Percentiles rank a stretch among this genome's conserved stretches.
Evolutionary conservation across 2,113 vertebrate genomes (phyloP).

Genomic region (Psammodynastes pulverulentus): DNA sequence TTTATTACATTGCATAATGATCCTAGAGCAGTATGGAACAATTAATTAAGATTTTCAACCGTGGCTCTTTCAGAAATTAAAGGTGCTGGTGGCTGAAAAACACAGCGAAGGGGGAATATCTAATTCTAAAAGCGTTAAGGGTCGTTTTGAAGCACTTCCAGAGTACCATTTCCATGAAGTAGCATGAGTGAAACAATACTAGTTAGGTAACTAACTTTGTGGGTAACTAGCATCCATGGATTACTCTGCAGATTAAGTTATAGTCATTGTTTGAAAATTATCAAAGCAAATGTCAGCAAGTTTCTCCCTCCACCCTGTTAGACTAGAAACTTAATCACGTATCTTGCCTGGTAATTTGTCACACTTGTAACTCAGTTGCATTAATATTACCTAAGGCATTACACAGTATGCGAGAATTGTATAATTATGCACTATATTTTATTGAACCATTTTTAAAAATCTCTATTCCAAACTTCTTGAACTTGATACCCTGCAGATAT

Average conservation of each 20-base stretch:
- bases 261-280: conserved; percentile 44
- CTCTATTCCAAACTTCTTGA: not conserved
- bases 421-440: conserved; percentile 45
- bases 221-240: conserved; percentile 37
- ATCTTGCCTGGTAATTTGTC: conserved; percentile 59
- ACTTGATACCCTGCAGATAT: not conserved
- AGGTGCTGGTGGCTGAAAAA: conserved; percentile 88
- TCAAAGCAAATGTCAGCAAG: conserved; percentile 39
- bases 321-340: not conserved
- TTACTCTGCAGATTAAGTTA: conserved; percentile 56
- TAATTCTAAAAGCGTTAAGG: conserved; percentile 89
- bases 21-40: conserved; percentile 99
- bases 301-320: not conserved
- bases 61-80: conserved; percentile 99
- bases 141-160: conserved; percentile 72
- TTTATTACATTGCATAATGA: conserved; percentile 99
- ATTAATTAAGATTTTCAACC: conserved; percentile 99
- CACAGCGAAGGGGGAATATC: conserved; percentile 82
- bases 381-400: conserved; percentile 61
- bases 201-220: conserved; percentile 41
- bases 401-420: conserved; percentile 54
- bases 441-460: conserved; percentile 48
- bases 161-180: conserved; percentile 33
- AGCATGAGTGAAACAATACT: conserved; percentile 28
- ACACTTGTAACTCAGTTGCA: conserved; percentile 65